Evolutionary conservation across 2,113 vertebrate species (phyloP).

Genomic region (Ornithorhynchus anatinus): DNA sequence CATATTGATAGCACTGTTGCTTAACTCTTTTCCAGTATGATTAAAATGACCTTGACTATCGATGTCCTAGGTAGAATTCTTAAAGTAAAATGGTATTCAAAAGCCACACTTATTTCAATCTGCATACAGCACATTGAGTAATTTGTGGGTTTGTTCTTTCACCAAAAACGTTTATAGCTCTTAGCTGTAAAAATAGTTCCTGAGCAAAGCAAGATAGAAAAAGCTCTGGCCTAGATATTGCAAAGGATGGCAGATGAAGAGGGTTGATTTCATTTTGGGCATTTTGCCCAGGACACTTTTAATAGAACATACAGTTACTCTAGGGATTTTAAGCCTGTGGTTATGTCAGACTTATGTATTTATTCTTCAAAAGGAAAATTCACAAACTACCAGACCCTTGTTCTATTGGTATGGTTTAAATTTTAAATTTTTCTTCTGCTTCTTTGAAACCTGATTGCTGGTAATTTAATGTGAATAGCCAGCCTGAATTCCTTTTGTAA

Average conservation of each 20-base stretch:
- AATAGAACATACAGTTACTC: constrained; percentile 78
- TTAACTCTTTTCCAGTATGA: neutral
- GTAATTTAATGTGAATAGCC: neutral
- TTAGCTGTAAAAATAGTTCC: constrained; percentile 80
- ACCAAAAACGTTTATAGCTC: constrained; percentile 84
- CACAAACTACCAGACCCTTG: constrained; percentile 11
- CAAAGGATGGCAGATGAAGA: constrained; percentile 76
- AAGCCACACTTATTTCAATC: constrained; percentile 60
- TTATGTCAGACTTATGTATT: constrained; percentile 58
- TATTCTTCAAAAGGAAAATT: constrained; percentile 61
- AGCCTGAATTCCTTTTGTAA: constrained; percentile 1
- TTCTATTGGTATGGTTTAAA: neutral
- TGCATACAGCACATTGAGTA: constrained; percentile 77
- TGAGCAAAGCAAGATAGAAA: constrained; percentile 68
- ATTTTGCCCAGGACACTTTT: constrained; percentile 78
- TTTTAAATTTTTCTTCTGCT: neutral
- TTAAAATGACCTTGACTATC: constrained; percentile 70
- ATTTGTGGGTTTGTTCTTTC: constrained; percentile 82
- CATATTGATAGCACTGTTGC: neutral
- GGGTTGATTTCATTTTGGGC: constrained; percentile 78
- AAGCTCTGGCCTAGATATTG: constrained; percentile 68
- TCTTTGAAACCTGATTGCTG: neutral
- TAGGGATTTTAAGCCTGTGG: constrained; percentile 61
- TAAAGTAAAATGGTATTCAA: constrained; percentile 54
- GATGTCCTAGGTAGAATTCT: constrained; percentile 75